phyloP scores from a whole-genome alignment of 1,140 invertebrate species.

The Drosophila ohnishii region DNA sequence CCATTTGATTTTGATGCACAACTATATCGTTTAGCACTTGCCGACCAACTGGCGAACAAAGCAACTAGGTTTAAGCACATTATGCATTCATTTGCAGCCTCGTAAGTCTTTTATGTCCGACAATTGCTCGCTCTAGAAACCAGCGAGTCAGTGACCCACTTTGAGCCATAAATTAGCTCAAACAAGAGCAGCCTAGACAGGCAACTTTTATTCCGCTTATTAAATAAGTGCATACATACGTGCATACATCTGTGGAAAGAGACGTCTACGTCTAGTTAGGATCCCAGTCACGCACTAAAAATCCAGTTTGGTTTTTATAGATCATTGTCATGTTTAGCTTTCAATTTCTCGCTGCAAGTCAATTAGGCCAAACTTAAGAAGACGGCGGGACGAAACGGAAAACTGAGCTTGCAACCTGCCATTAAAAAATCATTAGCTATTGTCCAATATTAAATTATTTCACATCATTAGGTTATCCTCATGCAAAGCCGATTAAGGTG shows the following conservation, averaged over 20 bases:
- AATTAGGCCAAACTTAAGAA: conserved; percentile 63
- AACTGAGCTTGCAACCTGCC: conserved; percentile 52
- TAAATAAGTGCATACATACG: conserved; percentile 40
- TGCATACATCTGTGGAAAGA: conserved; percentile 20
- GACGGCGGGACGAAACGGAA: conserved; percentile 21
- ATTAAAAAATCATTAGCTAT: conserved; percentile 77
- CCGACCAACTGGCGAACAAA: conserved; percentile 19
- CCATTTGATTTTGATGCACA: conserved; percentile 56
- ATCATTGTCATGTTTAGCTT: conserved; percentile 54
- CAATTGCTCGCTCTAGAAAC: conserved; percentile 72
- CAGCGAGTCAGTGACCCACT: conserved; percentile 65
- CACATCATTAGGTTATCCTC: conserved; percentile 69
- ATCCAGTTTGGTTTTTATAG: conserved; percentile 46
- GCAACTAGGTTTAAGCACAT: conserved; percentile 63
- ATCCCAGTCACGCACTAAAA: conserved; percentile 47
- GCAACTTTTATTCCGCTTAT: conserved; percentile 52
- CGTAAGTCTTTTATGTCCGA: conserved; percentile 72
- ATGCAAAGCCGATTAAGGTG: conserved; percentile 66
- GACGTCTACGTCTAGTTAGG: conserved; percentile 43
- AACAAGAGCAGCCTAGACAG: conserved; percentile 32
- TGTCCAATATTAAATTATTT: conserved; percentile 80
- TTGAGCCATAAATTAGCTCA: conserved; percentile 76
- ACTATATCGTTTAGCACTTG: conserved; percentile 55
- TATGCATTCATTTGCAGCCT: conserved; percentile 64
- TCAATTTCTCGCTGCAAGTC: conserved; percentile 33